Conservation (phyloP, 1,140 invertebrate genomes). For the Oreohelix idahoensis region DNA sequence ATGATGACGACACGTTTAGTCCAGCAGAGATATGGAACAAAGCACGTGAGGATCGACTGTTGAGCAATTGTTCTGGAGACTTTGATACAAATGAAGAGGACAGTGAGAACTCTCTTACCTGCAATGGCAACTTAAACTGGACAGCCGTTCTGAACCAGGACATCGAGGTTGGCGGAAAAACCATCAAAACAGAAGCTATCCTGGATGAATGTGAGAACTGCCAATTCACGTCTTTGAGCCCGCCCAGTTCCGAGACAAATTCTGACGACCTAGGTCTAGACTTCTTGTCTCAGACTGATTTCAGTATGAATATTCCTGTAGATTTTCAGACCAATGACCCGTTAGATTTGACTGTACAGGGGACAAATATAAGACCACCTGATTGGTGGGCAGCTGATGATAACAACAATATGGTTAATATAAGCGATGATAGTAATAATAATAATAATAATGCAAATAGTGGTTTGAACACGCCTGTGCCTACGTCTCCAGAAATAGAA, state of each 20-base stretch:
- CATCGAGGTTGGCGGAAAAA: constrained; percentile 72
- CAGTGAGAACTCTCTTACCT: constrained; percentile 45
- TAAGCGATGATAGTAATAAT: constrained; percentile 22
- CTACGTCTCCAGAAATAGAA: constrained; percentile 57
- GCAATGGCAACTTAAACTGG: constrained; percentile 73
- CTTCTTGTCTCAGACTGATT: constrained; percentile 60
- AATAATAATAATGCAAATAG: constrained; percentile 27
- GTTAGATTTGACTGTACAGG: constrained; percentile 68
- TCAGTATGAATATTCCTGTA: constrained; percentile 51
- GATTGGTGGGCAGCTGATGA: constrained; percentile 69
- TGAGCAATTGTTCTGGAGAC: constrained; percentile 48
- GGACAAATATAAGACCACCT: constrained; percentile 65
- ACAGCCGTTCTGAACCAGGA: constrained; percentile 74
- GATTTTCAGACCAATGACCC: constrained; percentile 64
- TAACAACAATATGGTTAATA: constrained; percentile 49
- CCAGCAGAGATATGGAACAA: constrained; percentile 6
- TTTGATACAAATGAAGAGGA: constrained; percentile 53
- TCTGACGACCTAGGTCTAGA: constrained; percentile 66
- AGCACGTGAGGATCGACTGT: constrained; percentile 40
- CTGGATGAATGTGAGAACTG: constrained; percentile 57
- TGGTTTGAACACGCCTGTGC: constrained; percentile 63
- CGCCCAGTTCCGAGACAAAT: constrained; percentile 67
- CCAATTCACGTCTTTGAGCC: constrained; percentile 63
- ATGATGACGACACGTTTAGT: constrained; percentile 49
- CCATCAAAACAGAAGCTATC: constrained; percentile 72